Base-by-base conservation (phyloP, 2,113 vertebrate species). In the Hemibagrus wyckioides region DNA sequence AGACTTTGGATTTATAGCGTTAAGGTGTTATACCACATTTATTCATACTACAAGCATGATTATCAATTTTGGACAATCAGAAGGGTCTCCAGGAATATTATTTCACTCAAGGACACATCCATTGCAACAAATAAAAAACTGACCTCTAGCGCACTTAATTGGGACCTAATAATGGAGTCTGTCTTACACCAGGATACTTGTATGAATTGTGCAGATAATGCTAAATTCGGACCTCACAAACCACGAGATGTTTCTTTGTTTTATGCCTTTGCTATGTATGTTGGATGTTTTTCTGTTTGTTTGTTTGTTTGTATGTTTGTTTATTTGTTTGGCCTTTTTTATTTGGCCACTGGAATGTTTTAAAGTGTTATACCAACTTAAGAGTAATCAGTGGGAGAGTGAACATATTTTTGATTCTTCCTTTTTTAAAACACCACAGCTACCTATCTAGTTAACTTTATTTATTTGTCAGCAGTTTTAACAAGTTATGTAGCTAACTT, bases 401-500 rank as follows among this genome's bases (percentile, higher is more conserved):
- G 73, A 84, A 71, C 87, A 88, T 90, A 90, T 92, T 90, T 92
- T 91, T 87, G 67, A 91, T 88, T 88, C 82, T 90, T 84, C 50
- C 83, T 90, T 91, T 90, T 92, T 83, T 82, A 48, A 91, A n/a
- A 90, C 67, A 84, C 63, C 85, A 91, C 44, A 87, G 77, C 89
- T 85, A 85, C 71, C 84, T 89, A 86, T 83, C 86, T 84, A 80
- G 80, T 88, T 86, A 83, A 83, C 63, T 89, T 87, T 87, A 90
- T 89, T 77, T 86, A 88, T 91, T 85, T 85, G 84, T 73, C 69
- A 84, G 84, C 86, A 86, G 88, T 88, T 90, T 90, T 83, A 89
- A 88, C 79, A 90, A 88, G 89, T 84, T 71, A 88, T 90, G 89
- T 92, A 92, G 73, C 73, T 85, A 90, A 83, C 89, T 89, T 90